phyloP scores from a whole-genome alignment of 2,113 vertebrate genomes.

The Cichladusa arquata region DNA sequence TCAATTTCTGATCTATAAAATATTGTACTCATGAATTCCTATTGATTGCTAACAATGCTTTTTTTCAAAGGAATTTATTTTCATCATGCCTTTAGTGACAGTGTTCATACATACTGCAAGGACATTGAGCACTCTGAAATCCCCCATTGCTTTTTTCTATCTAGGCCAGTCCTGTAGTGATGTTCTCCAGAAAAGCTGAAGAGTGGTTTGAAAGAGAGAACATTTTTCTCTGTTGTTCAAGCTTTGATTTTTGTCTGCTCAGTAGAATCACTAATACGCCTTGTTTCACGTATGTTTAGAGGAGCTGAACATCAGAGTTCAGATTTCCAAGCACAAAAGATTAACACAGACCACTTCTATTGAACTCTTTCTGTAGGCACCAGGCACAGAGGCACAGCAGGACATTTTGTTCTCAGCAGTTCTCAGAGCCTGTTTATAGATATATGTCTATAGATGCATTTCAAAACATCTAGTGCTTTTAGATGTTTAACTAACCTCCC shows the following conservation, averaged over 20 bases:
- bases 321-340: constrained; percentile 15
- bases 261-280: background rate
- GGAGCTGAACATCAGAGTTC: background rate
- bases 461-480: background rate
- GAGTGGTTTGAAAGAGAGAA: background rate
- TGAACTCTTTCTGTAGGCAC: background rate
- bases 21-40: background rate
- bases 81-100: background rate
- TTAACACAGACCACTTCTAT: constrained; percentile 6
- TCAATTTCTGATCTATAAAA: background rate
- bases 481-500: background rate
- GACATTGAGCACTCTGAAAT: constrained; percentile 24
- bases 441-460: background rate
- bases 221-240: constrained; percentile 29
- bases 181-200: constrained; percentile 22
- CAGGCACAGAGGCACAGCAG: background rate
- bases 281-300: constrained; percentile 16
- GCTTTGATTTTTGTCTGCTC: constrained; percentile 53
- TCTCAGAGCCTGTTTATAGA: background rate
- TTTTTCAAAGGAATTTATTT: background rate
- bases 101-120: background rate
- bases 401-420: background rate
- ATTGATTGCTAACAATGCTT: background rate
- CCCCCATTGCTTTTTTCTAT: background rate
- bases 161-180: constrained; percentile 21